A percentile compares a stretch with the other conserved stretches of the same genome.
Evolutionary conservation across 2,888 invertebrate species (phyloP).

Genomic region (Augiades crinisus): DNA sequence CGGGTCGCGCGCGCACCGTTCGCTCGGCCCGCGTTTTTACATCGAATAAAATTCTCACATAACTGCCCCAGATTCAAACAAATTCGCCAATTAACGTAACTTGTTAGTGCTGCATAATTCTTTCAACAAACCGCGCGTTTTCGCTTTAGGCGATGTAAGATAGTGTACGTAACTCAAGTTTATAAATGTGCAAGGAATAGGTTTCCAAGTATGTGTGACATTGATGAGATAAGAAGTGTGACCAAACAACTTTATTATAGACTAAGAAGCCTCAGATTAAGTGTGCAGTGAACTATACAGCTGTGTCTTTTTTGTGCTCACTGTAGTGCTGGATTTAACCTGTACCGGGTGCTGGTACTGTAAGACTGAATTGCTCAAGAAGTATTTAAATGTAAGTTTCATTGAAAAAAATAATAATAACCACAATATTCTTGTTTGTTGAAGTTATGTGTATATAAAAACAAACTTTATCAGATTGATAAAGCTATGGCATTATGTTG

Average conservation of each 20-base stretch:
- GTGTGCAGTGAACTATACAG: neutral
- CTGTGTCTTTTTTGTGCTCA: neutral
- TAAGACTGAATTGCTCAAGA: constrained; percentile 10
- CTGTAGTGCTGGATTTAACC: neutral
- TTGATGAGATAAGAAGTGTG: constrained; percentile 23
- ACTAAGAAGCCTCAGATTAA: neutral
- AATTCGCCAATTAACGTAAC: neutral
- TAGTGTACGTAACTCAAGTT: neutral
- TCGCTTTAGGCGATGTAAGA: neutral
- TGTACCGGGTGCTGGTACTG: too few species aligned
- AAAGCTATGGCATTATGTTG: too few species aligned
- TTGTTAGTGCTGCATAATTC: constrained; percentile 3
- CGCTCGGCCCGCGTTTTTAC: constrained; percentile 32
- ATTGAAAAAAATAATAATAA: too few species aligned
- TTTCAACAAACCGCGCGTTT: neutral
- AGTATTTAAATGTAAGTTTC: constrained; percentile 4
- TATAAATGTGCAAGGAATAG: neutral
- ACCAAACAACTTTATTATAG: neutral
- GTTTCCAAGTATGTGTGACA: constrained; percentile 4
- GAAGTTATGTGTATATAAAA: neutral
- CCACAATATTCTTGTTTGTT: neutral
- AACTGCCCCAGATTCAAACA: constrained; percentile 4
- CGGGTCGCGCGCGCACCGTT: constrained; percentile 49
- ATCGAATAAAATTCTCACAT: constrained; percentile 30
- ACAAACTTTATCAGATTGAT: too few species aligned